Base-by-base conservation (phyloP, 1,140 invertebrate species). In the Platyura marginata region DNA sequence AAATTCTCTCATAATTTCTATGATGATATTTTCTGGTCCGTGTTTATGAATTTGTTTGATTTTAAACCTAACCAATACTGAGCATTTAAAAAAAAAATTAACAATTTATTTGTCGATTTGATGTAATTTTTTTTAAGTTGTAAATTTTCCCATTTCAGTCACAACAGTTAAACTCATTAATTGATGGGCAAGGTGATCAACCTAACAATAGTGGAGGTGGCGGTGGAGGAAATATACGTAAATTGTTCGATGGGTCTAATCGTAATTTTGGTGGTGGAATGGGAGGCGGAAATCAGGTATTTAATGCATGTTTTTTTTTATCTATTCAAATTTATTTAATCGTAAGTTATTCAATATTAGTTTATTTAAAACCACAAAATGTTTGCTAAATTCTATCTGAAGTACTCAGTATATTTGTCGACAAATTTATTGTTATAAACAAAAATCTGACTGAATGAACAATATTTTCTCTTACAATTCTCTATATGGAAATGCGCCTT, bases 31-130 rank as follows among this genome's bases (percentile, higher is more conserved):
- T 11, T 18, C 19, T 38, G 36, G 36, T 38, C 36, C 36, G 36
- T 38, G 36, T 38, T 38, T 18, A 38, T 38, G 36, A 38, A 20
- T 20, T 38, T 21, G 11, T 38, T 38, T 38, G 36, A 38, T 38
- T 19, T 38, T 38, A 38, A 18, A n/a, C 36, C 18, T 18, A 38
- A 38, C 36, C 36, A 38, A n/a, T 18, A 18, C 36, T 38, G 36
- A 38, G 15, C 34, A 36, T 6, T 6, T 5, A 9, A 10, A 36
- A 18, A 10, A 16, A 11, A 6, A 36, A 9, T 18, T 36, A n/a
- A n/a, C 15, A 36, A 11, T 36, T n/a, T 5, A 36, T 29, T 29
- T 36, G 8, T 9, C 8, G 5, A 36, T 36, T 36, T 36, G 6
- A n/a, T 36, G 5, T 36, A 5, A 18, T 36, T 36, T 38, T 4